Conservation (phyloP, 2,797 vertebrate genomes). For the Perodicticus potto region DNA sequence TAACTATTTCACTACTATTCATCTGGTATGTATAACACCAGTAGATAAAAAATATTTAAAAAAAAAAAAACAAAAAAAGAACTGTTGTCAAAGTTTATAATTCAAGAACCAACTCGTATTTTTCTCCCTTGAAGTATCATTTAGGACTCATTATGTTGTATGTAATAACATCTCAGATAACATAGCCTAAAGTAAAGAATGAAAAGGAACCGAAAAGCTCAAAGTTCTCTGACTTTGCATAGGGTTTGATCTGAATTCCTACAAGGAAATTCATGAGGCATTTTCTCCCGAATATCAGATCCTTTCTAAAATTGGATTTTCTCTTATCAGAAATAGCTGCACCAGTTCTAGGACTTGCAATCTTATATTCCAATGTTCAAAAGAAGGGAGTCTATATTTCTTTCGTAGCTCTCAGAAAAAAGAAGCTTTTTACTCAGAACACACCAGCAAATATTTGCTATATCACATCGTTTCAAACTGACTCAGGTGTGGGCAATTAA, state of each 20-base stretch:
- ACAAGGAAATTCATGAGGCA: not conserved
- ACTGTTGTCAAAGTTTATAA: not conserved
- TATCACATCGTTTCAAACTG: not conserved
- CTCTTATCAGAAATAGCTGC: not conserved
- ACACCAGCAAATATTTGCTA: not conserved
- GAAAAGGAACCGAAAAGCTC: not conserved
- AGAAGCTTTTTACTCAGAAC: not conserved
- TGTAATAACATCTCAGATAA: slow-evolving; percentile 15
- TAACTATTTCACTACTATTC: not conserved
- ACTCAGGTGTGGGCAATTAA: not conserved
- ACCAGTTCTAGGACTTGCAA: not conserved
- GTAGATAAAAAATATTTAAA: not conserved
- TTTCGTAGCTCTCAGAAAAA: not conserved
- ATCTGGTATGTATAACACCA: not conserved
- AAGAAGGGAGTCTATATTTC: not conserved
- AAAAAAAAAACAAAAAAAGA: slow-evolving; percentile 3
- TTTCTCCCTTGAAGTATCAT: not conserved
- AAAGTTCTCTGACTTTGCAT: not conserved
- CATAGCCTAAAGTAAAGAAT: not conserved
- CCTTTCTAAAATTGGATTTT: not conserved
- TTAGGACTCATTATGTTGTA: not conserved
- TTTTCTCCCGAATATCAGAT: not conserved
- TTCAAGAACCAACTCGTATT: not conserved
- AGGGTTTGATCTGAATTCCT: not conserved
- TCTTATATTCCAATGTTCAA: not conserved